These are phyloP conservation scores for Dipodomys ordii DNA, from an alignment of 2,113 vertebrate species.

Conservation along the genomic window DNA sequence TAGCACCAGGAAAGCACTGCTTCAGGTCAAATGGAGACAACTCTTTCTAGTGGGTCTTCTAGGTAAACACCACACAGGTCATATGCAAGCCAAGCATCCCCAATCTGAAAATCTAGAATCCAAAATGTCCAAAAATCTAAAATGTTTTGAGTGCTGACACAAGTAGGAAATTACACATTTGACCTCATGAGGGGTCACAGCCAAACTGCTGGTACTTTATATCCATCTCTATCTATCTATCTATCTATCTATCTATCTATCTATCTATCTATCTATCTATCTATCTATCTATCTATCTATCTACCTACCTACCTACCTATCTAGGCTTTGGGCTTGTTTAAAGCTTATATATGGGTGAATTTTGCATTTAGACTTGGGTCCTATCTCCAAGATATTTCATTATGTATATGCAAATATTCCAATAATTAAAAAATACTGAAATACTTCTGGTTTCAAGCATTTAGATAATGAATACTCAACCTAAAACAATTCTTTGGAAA, in stretches of 20 bases:
- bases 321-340: no score
- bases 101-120: neutral
- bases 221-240: no score
- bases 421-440: neutral
- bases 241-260: no score
- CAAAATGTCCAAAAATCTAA: neutral
- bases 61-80: neutral
- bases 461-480: neutral
- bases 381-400: no score
- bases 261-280: no score
- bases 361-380: no score
- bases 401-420: neutral
- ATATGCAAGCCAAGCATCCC: neutral
- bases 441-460: neutral
- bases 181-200: neutral
- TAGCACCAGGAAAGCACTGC: neutral
- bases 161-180: neutral
- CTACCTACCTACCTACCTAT: no score
- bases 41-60: neutral
- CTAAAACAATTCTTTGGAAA: neutral
- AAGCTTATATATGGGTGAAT: no score
- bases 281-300: no score
- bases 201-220: neutral
- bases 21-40: neutral
- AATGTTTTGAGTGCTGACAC: neutral